phyloP scores from a whole-genome alignment of 2,888 invertebrate species.

The Sympetrum striolatum region DNA sequence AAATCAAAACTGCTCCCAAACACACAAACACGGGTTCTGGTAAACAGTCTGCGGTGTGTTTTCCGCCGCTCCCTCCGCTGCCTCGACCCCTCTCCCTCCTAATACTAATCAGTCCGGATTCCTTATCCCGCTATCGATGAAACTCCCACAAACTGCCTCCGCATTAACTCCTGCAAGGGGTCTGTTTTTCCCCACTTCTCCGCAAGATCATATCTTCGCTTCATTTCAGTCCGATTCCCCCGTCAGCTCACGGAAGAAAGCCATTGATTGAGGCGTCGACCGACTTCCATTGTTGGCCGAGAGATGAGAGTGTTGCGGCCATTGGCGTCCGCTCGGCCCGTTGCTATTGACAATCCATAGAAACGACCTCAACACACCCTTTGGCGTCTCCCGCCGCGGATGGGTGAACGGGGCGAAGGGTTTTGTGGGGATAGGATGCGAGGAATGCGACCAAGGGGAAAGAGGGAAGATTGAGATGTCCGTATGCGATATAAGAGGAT shows the following conservation, averaged over 20 bases:
- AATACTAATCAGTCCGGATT: background rate
- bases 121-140: background rate
- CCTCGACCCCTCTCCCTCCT: background rate
- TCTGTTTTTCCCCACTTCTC: background rate
- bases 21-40: background rate
- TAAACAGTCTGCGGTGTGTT: background rate
- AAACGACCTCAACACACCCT: background rate
- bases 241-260: background rate
- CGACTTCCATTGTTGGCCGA: background rate
- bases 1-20: background rate
- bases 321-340: background rate
- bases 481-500: background rate
- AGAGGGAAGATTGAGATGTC: background rate
- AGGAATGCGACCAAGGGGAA: background rate
- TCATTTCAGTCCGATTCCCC: background rate
- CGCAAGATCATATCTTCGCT: background rate
- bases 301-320: background rate
- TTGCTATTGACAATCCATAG: background rate
- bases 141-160: background rate
- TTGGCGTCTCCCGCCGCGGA: background rate
- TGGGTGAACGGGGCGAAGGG: background rate
- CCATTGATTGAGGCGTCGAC: background rate
- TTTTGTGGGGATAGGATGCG: background rate
- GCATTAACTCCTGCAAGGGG: background rate
- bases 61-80: background rate